These are phyloP conservation scores for Dasypolia templi DNA, from an alignment of 2,888 invertebrate genomes.

Conservation along the genomic window DNA sequence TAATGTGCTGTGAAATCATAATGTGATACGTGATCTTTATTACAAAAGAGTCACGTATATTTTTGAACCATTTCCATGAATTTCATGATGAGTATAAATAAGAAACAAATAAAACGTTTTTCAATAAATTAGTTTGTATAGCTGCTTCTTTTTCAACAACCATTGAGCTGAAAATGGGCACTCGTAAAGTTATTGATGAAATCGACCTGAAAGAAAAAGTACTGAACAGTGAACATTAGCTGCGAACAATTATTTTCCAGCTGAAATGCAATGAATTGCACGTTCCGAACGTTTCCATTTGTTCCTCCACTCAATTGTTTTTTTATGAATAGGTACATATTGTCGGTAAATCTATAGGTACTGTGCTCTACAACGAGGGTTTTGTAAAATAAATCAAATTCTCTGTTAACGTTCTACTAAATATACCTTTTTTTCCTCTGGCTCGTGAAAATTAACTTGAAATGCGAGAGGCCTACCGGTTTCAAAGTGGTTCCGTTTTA, in stretches of 20 bases:
- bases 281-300: conserved; percentile 62
- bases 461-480: conserved; percentile 15
- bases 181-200: conserved; percentile 52
- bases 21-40: conserved; percentile 24
- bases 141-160: conserved; percentile 17
- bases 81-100: conserved; percentile 26
- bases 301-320: conserved; percentile 60
- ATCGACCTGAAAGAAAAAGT: conserved; percentile 64
- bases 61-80: conserved; percentile 16
- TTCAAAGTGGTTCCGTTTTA: conserved; percentile 33
- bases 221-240: conserved; percentile 65
- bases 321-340: conserved; percentile 63
- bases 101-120: not conserved
- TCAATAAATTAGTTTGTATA: conserved; percentile 7
- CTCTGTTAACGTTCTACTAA: conserved; percentile 36
- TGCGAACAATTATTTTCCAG: conserved; percentile 70
- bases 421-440: conserved; percentile 33
- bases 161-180: conserved; percentile 27
- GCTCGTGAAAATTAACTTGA: conserved; percentile 33
- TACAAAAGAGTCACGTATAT: not conserved
- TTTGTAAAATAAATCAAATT: conserved; percentile 64
- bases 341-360: conserved; percentile 47
- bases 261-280: conserved; percentile 68
- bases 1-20: conserved; percentile 15
- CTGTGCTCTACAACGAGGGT: conserved; percentile 53